Evolutionary conservation across 2,797 vertebrate genomes (phyloP).

Genomic region (Tenualosa thibaudeaui): DNA sequence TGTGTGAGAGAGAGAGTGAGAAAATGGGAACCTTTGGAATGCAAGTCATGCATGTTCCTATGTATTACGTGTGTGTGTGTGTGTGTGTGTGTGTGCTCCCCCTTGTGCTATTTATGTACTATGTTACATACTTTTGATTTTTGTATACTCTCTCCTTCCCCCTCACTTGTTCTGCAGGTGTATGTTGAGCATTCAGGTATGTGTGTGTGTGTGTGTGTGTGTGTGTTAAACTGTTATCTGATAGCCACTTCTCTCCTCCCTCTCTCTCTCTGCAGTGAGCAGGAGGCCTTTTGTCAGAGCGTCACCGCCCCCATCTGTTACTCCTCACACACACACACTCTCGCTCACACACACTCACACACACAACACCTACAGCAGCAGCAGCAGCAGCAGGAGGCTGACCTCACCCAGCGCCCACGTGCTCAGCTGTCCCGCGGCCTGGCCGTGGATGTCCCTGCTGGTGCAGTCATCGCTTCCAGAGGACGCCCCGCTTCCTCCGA

Average conservation of each 20-base stretch:
- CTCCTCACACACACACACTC: not conserved
- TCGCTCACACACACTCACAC: not conserved
- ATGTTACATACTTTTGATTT: not conserved
- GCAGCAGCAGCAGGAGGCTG: not conserved
- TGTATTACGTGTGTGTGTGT: not conserved
- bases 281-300: not conserved
- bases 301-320: not conserved
- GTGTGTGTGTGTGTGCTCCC: not conserved
- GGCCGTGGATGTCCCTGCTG: not conserved
- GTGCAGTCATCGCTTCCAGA: conserved; percentile 49
- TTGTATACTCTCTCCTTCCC: not conserved
- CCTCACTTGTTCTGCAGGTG: not conserved
- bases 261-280: conserved; percentile 23
- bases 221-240: conserved; percentile 23
- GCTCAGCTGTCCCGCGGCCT: not conserved
- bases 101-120: no score
- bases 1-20: not conserved
- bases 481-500: conserved; percentile 51
- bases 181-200: conserved; percentile 25
- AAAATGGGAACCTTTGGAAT: not conserved
- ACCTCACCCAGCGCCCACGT: not conserved
- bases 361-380: not conserved
- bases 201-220: conserved; percentile 17
- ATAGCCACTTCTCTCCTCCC: conserved; percentile 30
- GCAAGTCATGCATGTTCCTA: not conserved